A percentile compares a stretch with the other conserved stretches of the same genome.
Conservation (phyloP, 1,140 invertebrate genomes). For the Phymastichus coffea region DNA sequence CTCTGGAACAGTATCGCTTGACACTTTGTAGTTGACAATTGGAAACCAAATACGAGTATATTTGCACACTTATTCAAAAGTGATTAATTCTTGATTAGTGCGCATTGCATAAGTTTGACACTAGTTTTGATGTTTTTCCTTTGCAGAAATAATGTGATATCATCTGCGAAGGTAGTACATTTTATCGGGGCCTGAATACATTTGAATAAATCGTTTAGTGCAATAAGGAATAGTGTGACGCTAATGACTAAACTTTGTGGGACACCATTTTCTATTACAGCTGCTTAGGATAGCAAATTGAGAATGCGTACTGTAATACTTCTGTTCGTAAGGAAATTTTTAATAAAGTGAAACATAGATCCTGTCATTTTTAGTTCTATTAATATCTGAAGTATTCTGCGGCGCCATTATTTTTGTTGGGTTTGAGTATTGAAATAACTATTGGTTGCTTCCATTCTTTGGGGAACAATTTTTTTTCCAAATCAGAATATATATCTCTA, state of each 20-base stretch:
- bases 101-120: neutral
- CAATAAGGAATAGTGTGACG: slow-evolving; percentile 29
- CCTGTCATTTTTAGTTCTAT: slow-evolving; percentile 17
- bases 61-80: neutral
- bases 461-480: no score
- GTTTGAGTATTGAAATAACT: no score
- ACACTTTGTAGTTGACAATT: slow-evolving; percentile 16
- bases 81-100: neutral
- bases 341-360: no score
- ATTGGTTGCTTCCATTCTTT: no score
- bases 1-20: no score
- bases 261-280: no score
- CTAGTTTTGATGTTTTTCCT: slow-evolving; percentile 10
- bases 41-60: slow-evolving; percentile 5
- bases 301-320: slow-evolving; percentile 19
- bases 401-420: no score
- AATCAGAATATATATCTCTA: no score
- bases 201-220: slow-evolving; percentile 28
- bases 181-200: no score
- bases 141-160: slow-evolving; percentile 5
- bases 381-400: slow-evolving; percentile 15
- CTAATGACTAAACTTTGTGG: no score
- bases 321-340: no score
- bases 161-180: slow-evolving; percentile 2
- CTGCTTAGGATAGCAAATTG: neutral